These are phyloP conservation scores for Acronicta leporina DNA, from an alignment of 2,888 invertebrate species.

Conservation along the genomic window DNA sequence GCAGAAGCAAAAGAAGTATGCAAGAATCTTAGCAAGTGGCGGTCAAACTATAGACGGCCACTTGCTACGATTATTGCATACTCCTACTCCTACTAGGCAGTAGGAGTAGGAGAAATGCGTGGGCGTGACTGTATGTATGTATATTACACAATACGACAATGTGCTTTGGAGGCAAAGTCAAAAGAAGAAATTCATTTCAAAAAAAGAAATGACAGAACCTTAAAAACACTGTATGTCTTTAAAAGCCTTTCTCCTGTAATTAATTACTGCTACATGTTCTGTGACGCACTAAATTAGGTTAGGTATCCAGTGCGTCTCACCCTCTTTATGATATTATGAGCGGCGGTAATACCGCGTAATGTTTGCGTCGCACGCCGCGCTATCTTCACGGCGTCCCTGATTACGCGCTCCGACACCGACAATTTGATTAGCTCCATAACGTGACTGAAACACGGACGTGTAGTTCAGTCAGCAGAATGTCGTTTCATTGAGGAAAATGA, in stretches of 20 bases:
- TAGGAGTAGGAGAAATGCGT: too few relatives aligned
- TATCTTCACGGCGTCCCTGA: conserved; percentile 68
- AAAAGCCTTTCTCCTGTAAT: conserved; percentile 1
- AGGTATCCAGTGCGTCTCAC: conserved; percentile 46
- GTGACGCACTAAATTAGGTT: conserved; percentile 8
- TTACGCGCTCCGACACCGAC: conserved; percentile 61
- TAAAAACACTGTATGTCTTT: too few relatives aligned
- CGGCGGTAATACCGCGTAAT: conserved; percentile 58
- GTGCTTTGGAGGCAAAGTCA: too few relatives aligned
- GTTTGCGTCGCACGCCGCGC: conserved; percentile 59
- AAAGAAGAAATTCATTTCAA: too few relatives aligned
- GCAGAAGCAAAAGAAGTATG: too few relatives aligned
- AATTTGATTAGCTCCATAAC: conserved; percentile 67
- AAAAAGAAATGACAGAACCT: too few relatives aligned
- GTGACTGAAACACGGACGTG: conserved; percentile 41
- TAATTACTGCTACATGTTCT: conserved; percentile 13
- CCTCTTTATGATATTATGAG: conserved; percentile 42
- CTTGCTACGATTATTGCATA: too few relatives aligned
- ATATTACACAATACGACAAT: too few relatives aligned
- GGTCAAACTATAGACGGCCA: too few relatives aligned
- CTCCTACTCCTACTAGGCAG: too few relatives aligned
- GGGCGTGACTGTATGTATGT: too few relatives aligned
- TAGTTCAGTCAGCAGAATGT: conserved; percentile 15
- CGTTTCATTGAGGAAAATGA: conserved; percentile 32
- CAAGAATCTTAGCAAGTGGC: too few relatives aligned